phyloP scores from a whole-genome alignment of 2,797 vertebrate genomes.

The Halcyon leucocephala region DNA sequence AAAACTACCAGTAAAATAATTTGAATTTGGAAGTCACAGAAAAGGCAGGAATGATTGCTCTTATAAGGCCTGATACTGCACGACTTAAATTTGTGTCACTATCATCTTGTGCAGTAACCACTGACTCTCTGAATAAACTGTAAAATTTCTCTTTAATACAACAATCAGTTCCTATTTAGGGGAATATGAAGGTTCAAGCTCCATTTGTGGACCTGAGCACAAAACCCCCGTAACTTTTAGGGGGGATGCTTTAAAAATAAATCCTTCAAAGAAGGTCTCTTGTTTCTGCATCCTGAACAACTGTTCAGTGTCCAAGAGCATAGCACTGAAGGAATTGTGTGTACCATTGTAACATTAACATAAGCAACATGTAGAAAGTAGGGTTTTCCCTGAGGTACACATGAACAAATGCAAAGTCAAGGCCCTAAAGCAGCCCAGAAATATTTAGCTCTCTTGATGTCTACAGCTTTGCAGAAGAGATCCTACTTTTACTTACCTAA shows the following conservation, averaged over 20 bases:
- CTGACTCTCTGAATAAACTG: not conserved
- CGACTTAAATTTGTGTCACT: not conserved
- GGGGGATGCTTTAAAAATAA: not conserved
- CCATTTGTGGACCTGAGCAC: not conserved
- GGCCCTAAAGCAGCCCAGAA: not conserved
- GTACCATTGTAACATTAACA: not conserved
- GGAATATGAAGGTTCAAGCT: not conserved
- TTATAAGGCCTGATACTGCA: not conserved
- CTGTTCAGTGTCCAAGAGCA: not conserved
- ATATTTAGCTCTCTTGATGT: not conserved
- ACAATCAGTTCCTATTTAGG: not conserved
- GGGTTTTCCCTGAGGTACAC: not conserved
- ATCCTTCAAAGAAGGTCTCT: not conserved
- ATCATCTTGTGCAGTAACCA: not conserved
- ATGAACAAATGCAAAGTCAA: not conserved
- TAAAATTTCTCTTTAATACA: not conserved
- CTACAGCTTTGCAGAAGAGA: not conserved
- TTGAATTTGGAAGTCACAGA: not conserved
- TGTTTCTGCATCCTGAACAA: not conserved
- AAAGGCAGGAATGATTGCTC: not conserved
- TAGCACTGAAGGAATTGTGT: not conserved
- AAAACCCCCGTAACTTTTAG: not conserved
- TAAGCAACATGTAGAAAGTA: not conserved
- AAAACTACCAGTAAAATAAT: not conserved
- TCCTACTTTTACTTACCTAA: not conserved